phyloP scores from a whole-genome alignment of 2,888 invertebrate genomes.

The Sacculina carcini region DNA sequence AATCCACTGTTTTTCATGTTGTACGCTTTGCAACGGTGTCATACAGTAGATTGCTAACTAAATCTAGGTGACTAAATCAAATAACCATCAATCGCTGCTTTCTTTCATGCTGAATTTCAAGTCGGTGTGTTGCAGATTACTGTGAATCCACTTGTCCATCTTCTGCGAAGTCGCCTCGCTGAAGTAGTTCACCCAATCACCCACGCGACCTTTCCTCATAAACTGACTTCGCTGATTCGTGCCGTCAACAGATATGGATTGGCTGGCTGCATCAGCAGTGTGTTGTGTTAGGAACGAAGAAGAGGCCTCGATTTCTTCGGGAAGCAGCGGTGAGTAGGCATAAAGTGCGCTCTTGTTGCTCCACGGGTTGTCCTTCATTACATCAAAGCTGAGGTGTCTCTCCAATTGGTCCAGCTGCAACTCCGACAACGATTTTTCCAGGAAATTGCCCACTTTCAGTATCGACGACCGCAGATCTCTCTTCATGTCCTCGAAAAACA shows the following conservation, averaged over 20 bases:
- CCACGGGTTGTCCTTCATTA: slow-evolving; percentile 31
- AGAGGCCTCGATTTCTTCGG: too few species aligned
- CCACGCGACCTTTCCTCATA: slow-evolving; percentile 17
- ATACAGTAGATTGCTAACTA: too few species aligned
- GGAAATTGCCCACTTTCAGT: slow-evolving; percentile 25
- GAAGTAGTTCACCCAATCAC: slow-evolving; percentile 22
- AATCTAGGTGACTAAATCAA: too few species aligned
- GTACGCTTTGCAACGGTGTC: too few species aligned
- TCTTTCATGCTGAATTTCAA: too few species aligned
- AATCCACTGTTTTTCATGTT: too few species aligned
- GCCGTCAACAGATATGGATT: too few species aligned
- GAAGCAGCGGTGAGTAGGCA: too few species aligned
- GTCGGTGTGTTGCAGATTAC: slow-evolving; percentile 16
- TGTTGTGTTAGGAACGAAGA: too few species aligned
- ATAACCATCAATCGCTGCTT: too few species aligned
- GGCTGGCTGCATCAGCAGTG: too few species aligned
- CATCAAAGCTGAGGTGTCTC: slow-evolving; percentile 31
- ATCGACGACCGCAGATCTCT: slow-evolving; percentile 28
- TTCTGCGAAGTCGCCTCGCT: slow-evolving; percentile 18
- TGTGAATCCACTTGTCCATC: slow-evolving; percentile 19
- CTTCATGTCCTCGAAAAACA: slow-evolving; percentile 18
- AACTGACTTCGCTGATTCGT: slow-evolving; percentile 12
- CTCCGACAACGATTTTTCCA: slow-evolving; percentile 23
- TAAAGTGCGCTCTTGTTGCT: too few species aligned
- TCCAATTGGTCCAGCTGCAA: slow-evolving; percentile 24